These are phyloP conservation scores for Monomorium pharaonis DNA, from an alignment of 1,140 invertebrate genomes.

Conservation along the genomic window DNA sequence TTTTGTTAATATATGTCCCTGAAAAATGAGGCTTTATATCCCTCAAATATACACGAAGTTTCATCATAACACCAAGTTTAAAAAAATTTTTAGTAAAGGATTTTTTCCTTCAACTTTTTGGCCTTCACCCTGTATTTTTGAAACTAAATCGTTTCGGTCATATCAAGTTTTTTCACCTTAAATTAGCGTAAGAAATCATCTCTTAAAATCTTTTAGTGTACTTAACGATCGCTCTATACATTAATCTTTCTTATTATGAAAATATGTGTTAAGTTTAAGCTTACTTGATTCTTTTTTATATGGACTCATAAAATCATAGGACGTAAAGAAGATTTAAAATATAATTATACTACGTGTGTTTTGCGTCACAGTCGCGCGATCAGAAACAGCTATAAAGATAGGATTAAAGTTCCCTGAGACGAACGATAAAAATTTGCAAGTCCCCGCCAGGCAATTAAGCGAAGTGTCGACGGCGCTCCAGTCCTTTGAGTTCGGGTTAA, in stretches of 20 bases:
- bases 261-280: not conserved
- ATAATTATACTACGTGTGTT: not conserved
- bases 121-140: too few species aligned
- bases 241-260: not conserved
- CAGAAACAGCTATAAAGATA: conserved; percentile 42
- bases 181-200: too few species aligned
- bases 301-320: not conserved
- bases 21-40: too few species aligned
- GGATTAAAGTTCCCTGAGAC: conserved; percentile 30
- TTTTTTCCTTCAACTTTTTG: too few species aligned
- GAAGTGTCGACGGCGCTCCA: conserved; percentile 71
- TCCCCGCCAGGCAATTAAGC: conserved; percentile 74
- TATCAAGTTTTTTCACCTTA: too few species aligned
- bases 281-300: not conserved
- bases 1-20: too few species aligned
- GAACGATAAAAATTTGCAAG: conserved; percentile 62
- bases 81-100: too few species aligned
- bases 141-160: too few species aligned
- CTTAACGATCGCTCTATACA: too few species aligned
- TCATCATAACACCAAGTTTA: too few species aligned
- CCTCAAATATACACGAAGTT: too few species aligned
- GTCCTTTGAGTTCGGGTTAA: conserved; percentile 63
- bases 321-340: not conserved
- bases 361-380: conserved; percentile 17
- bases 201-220: too few species aligned